phyloP scores from a whole-genome alignment of 92 coral and sea anemone genomes.

The Heliopora coerulea region DNA sequence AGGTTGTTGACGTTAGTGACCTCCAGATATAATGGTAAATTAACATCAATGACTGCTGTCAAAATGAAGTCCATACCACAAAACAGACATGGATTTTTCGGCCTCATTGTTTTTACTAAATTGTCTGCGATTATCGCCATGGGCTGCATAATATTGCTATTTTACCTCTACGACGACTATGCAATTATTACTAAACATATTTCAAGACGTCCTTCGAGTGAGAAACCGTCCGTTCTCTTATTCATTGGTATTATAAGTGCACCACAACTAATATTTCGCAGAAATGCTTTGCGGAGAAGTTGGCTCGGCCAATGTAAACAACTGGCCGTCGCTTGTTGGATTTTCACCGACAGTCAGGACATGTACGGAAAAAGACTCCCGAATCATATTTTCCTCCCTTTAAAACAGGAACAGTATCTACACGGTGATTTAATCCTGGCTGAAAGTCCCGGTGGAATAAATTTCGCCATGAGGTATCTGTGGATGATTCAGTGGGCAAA shows the following conservation, averaged over 20 bases:
- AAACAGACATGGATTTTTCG: background rate
- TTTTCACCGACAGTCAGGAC: conserved; percentile 72
- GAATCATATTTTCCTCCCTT: conserved; percentile 3
- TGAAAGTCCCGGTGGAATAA: conserved; percentile 59
- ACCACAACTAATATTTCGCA: conserved; percentile 78
- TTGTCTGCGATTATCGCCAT: background rate
- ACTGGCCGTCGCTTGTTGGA: conserved; percentile 72
- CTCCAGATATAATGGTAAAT: no score
- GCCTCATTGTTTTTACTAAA: background rate
- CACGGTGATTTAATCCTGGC: conserved; percentile 37
- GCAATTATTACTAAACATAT: background rate
- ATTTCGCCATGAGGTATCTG: conserved; percentile 77
- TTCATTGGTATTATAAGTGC: conserved; percentile 83
- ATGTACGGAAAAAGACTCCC: conserved; percentile 28
- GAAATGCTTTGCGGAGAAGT: conserved; percentile 77
- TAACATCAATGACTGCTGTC: no score
- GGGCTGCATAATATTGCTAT: background rate
- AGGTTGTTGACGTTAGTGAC: no score
- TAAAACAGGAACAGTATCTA: conserved; percentile 19
- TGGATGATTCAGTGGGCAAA: conserved; percentile 86
- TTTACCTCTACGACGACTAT: background rate
- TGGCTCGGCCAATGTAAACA: conserved; percentile 76
- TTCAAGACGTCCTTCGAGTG: background rate
- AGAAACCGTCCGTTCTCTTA: conserved; percentile 32
- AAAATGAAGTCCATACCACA: no score